phyloP scores from a whole-genome alignment of 2,888 invertebrate species.

The Chouioia cunea region DNA sequence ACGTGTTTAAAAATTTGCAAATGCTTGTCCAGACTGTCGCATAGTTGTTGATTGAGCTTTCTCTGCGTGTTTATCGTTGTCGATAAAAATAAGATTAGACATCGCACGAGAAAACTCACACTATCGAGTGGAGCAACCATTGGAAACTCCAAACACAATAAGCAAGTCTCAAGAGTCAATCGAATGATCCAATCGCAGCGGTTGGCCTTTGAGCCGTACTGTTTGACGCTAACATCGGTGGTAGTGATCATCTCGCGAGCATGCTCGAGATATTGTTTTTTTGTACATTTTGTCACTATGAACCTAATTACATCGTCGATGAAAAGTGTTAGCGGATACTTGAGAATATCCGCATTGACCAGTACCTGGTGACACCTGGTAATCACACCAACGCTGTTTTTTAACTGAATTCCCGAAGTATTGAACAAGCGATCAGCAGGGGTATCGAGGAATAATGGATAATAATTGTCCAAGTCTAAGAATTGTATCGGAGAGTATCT shows the following conservation, averaged over 20 bases:
- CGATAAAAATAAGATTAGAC: conserved; percentile 45
- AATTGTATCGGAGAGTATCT: background rate
- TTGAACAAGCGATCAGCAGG: too few species aligned
- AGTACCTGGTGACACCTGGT: too few species aligned
- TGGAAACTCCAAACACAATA: conserved; percentile 56
- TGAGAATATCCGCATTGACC: too few species aligned
- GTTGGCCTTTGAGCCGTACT: background rate
- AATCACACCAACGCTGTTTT: too few species aligned
- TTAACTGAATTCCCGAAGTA: too few species aligned
- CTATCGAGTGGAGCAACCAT: conserved; percentile 48
- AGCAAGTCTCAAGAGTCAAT: conserved; percentile 56
- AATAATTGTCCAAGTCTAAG: too few species aligned
- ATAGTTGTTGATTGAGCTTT: background rate
- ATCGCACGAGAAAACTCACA: conserved; percentile 55
- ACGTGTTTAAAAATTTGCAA: conserved; percentile 4
- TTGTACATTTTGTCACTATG: conserved; percentile 55
- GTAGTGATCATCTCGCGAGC: conserved; percentile 46
- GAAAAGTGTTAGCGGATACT: background rate
- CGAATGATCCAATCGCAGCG: conserved; percentile 50
- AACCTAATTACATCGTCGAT: conserved; percentile 12
- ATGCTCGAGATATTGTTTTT: conserved; percentile 54
- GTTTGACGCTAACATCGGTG: background rate
- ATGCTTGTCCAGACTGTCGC: conserved; percentile 5
- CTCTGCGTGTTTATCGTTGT: conserved; percentile 5
- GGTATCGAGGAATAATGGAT: too few species aligned